Conservation (phyloP, 2,797 vertebrate species). For the Melanotaenia nigrans region DNA sequence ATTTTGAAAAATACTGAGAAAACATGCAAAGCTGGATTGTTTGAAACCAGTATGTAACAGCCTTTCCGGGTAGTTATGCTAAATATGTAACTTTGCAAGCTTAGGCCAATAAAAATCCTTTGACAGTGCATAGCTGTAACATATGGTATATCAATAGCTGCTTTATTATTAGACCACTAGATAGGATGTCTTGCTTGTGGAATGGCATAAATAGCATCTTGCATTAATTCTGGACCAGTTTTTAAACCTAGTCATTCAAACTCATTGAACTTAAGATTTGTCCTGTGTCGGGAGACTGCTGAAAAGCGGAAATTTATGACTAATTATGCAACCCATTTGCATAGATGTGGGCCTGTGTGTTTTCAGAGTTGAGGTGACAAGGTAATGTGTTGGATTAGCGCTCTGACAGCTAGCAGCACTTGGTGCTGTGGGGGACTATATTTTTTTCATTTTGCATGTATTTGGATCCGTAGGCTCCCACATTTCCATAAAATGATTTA, state of each 20-base stretch:
- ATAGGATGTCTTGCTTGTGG: neutral
- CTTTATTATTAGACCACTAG: conserved; percentile 1
- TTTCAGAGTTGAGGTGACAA: conserved; percentile 25
- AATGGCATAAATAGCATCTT: conserved; percentile 29
- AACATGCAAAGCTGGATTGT: neutral
- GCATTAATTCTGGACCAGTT: neutral
- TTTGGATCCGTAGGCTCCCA: conserved; percentile 22
- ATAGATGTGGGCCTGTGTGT: conserved; percentile 19
- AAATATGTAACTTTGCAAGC: neutral
- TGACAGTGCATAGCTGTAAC: neutral
- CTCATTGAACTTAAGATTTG: conserved; percentile 9
- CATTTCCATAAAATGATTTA: conserved; percentile 59
- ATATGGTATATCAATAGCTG: neutral
- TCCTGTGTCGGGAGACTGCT: conserved; percentile 17
- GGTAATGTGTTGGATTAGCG: conserved; percentile 46
- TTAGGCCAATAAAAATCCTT: neutral
- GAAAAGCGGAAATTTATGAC: conserved; percentile 24
- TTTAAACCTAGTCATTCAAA: conserved; percentile 11
- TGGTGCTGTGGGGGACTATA: conserved; percentile 31
- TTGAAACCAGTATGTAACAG: neutral
- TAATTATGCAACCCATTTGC: conserved; percentile 17
- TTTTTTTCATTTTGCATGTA: conserved; percentile 37
- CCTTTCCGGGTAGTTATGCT: neutral
- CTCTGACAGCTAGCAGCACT: conserved; percentile 39
- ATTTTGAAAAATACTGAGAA: neutral